Evolutionary conservation across 2,888 invertebrate species (phyloP).

Genomic region (Sclerodermus sp.): DNA sequence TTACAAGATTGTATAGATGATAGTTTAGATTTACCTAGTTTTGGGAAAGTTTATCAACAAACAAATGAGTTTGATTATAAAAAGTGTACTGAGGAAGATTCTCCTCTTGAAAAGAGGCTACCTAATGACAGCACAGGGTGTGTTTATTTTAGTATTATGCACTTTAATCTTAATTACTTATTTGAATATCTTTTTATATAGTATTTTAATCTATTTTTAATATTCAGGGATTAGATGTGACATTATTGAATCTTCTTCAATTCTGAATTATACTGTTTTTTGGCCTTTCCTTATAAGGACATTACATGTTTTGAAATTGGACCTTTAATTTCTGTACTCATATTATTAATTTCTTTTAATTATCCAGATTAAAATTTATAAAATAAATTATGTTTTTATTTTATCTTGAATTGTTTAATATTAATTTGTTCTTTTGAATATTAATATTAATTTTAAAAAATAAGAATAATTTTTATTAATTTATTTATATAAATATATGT

Average conservation of each 20-base stretch:
- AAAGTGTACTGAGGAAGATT: conserved; percentile 51
- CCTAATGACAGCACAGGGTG: conserved; percentile 61
- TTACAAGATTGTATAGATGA: conserved; percentile 62
- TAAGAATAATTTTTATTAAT: too few relatives aligned
- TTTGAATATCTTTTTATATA: not conserved
- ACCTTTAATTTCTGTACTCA: conserved; percentile 22
- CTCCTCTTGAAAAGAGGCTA: conserved; percentile 55
- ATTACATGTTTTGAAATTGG: conserved; percentile 44
- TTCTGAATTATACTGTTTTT: conserved; percentile 5
- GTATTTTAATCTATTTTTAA: not conserved
- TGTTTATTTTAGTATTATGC: conserved; percentile 29
- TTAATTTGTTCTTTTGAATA: too few relatives aligned
- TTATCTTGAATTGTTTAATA: too few relatives aligned
- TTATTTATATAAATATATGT: not conserved
- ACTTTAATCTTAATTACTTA: conserved; percentile 9
- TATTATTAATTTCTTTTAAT: not conserved
- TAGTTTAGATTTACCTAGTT: conserved; percentile 56
- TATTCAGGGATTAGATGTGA: not conserved
- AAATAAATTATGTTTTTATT: not conserved
- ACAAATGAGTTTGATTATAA: conserved; percentile 48
- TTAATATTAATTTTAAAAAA: too few relatives aligned
- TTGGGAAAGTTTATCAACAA: conserved; percentile 60
- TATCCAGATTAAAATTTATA: not conserved
- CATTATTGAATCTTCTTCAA: not conserved
- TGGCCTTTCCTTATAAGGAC: conserved; percentile 49